These are phyloP conservation scores for Hyles vespertilio DNA, from an alignment of 1,140 invertebrate species.

Conservation along the genomic window DNA sequence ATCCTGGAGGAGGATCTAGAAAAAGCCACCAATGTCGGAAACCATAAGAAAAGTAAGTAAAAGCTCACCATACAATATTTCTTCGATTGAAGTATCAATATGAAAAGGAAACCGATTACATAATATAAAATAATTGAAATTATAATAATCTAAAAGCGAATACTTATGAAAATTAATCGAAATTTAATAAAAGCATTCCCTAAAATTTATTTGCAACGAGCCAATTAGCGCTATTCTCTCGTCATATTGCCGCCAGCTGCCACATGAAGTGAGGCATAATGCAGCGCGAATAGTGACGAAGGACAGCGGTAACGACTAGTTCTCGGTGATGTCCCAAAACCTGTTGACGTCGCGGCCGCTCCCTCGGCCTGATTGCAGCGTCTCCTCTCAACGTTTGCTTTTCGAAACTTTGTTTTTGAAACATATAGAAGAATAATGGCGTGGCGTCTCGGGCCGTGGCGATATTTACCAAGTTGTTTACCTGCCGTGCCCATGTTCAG, in stretches of 20 bases:
- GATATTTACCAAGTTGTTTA: constrained; percentile 96
- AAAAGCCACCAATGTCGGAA: constrained; percentile 41
- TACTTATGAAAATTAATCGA: constrained; percentile 34
- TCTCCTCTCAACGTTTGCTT: constrained; percentile 71
- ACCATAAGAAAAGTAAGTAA: constrained; percentile 31
- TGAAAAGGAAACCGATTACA: constrained; percentile 34
- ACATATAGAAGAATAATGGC: constrained; percentile 64
- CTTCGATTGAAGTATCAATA: constrained; percentile 38
- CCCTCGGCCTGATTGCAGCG: constrained; percentile 74
- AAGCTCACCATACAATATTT: constrained; percentile 46
- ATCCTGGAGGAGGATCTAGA: constrained; percentile 38
- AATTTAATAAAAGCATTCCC: constrained; percentile 48
- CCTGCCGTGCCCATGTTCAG: constrained; percentile 99
- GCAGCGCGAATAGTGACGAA: neutral
- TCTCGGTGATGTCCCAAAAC: constrained; percentile 63
- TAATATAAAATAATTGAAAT: constrained; percentile 34
- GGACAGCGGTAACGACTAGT: constrained; percentile 34
- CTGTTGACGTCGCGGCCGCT: constrained; percentile 68
- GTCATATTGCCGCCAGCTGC: constrained; percentile 13
- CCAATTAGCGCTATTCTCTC: constrained; percentile 38
- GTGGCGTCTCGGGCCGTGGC: constrained; percentile 76
- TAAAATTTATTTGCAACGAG: constrained; percentile 32
- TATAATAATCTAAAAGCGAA: constrained; percentile 35
- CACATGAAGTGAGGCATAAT: neutral
- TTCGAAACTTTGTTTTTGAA: constrained; percentile 58